Evolutionary conservation across 1,140 invertebrate species (phyloP).

Genomic region (Prorops nasuta): DNA sequence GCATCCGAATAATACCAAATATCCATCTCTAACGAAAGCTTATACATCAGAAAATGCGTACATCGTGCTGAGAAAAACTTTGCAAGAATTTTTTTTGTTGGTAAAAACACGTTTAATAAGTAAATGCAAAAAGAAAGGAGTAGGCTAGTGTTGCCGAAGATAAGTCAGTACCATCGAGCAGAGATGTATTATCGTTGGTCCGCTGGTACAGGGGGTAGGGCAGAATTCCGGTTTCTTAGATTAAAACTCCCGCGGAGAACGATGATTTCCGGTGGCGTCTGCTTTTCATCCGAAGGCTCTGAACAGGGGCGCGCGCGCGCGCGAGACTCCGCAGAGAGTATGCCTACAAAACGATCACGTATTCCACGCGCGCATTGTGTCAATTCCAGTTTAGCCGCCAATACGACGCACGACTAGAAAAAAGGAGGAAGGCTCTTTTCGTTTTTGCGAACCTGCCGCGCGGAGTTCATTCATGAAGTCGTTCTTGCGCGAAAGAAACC

Average conservation of each 20-base stretch:
- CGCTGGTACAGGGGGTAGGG: constrained; percentile 19
- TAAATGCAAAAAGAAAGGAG: no score
- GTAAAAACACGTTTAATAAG: no score
- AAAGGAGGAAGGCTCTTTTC: constrained; percentile 1
- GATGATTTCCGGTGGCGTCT: constrained; percentile 48
- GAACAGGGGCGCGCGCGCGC: constrained; percentile 16
- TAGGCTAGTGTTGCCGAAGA: no score
- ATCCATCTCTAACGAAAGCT: no score
- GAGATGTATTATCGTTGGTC: constrained; percentile 38
- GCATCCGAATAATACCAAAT: no score
- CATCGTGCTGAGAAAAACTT: no score
- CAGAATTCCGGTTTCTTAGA: constrained; percentile 39
- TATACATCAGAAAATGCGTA: no score
- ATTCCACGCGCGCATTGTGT: constrained; percentile 39
- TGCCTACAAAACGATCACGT: constrained; percentile 37
- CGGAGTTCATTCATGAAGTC: constrained; percentile 41
- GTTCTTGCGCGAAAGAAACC: constrained; percentile 26
- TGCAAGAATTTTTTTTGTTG: no score
- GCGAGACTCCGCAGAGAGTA: not conserved
- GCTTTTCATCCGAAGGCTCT: constrained; percentile 24
- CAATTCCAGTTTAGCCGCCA: constrained; percentile 31
- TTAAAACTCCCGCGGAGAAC: constrained; percentile 32
- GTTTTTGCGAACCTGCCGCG: constrained; percentile 19
- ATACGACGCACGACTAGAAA: constrained; percentile 6
- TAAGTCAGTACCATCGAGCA: no score